Percentiles rank a stretch among this genome's conserved stretches.
Evolutionary conservation across 1,140 invertebrate genomes (phyloP).

Genomic region (Drosophila ananassae): DNA sequence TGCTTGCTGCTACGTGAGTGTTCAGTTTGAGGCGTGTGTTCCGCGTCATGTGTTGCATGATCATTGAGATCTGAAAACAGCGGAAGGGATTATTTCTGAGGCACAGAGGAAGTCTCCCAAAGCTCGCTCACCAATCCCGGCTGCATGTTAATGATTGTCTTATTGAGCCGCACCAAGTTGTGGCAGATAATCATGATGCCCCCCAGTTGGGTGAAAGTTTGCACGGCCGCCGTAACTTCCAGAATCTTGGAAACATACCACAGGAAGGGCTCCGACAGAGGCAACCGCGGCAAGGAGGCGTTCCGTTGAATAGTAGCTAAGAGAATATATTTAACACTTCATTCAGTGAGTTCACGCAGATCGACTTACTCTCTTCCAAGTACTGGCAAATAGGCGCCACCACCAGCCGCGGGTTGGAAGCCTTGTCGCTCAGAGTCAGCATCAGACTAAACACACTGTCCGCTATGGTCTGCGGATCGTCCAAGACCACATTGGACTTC

Average conservation of each 20-base stretch:
- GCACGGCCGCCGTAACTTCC: conserved; percentile 88
- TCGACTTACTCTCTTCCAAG: conserved; percentile 87
- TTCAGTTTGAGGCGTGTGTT: conserved; percentile 73
- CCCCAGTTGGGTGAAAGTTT: conserved; percentile 87
- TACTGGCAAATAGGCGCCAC: conserved; percentile 91
- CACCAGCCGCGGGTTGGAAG: conserved; percentile 89
- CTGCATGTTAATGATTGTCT: conserved; percentile 84
- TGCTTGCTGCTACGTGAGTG: conserved; percentile 48
- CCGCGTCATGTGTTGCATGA: conserved; percentile 88
- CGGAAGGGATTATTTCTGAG: no score
- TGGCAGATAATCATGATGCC: conserved; percentile 87
- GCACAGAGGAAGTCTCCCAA: background rate
- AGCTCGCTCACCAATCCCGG: conserved; percentile 76
- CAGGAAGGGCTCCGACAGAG: conserved; percentile 90
- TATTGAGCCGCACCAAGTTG: conserved; percentile 86
- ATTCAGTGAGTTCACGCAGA: background rate
- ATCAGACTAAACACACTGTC: conserved; percentile 94
- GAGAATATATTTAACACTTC: background rate
- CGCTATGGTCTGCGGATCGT: conserved; percentile 87
- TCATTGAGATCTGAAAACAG: conserved; percentile 84
- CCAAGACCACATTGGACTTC: conserved; percentile 84
- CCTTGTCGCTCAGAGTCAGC: conserved; percentile 88
- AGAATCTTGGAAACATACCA: conserved; percentile 91
- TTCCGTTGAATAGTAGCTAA: conserved; percentile 82
- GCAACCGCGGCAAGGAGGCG: conserved; percentile 84